Evolutionary conservation across 2,797 vertebrate genomes (phyloP), one percentile per base, ranked within the genome.

Genomic region (Girardinus metallicus): DNA sequence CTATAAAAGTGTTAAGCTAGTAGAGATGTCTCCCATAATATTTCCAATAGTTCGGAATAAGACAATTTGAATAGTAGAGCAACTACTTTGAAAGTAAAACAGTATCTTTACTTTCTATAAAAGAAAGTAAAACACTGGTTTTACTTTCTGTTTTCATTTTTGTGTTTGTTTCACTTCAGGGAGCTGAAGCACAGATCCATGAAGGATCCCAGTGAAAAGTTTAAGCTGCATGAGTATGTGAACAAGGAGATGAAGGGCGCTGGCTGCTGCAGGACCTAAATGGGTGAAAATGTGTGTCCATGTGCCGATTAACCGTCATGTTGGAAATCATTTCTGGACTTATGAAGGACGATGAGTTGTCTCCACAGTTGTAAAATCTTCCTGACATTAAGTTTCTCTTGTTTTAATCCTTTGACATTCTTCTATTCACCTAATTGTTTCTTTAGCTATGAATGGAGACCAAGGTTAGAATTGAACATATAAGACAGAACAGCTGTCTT

Each of bases 161-260:
- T 81, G 34, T 57, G 78, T 12, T 9, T 79, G 13, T 13, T 68
- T 74, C 80, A 64, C 53, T 55, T 77, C 92, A 99, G 98, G 93
- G 98, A 98, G 83, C 86, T 99, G 93, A 98, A 97, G 88, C 97
- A 99, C 91, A 92, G 97, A 79, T 95, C 96, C 66, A 93, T 89
- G 88, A 97, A 97, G 89, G 91, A 95, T 77, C 94, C 97, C 89
- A 95, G 91, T 0, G 97, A 98, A 87, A 96, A 87, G 91, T 99
- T 99, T 90, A 96, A 94, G 88, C 97, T 99, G 62, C 97, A 99
- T 0, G 98, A 99, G 84, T 99, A 97, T 0, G 95, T 99, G 60
- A 96, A 95, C 93, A 96, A 96, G 85, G 97, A 98, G 90, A 96
- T 96, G 86, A 97, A 92, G 82, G 94, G 95, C 23, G 82, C 94